These are phyloP conservation scores for Pempheris klunzingeri DNA, from an alignment of 2,797 vertebrate species.

Conservation along the genomic window DNA sequence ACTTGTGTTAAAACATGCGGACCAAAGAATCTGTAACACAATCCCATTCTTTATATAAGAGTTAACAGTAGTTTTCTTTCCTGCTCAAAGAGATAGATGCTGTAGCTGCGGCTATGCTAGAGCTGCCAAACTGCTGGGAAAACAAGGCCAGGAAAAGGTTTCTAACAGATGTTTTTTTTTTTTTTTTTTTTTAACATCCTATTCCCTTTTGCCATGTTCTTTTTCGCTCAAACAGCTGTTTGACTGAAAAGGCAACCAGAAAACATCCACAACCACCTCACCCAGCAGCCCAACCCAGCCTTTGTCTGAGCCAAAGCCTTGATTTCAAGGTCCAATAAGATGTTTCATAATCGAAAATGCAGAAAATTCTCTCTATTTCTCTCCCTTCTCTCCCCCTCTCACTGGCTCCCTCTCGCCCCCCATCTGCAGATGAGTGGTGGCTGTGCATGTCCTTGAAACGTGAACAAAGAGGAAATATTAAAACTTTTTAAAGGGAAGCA, in stretches of 20 bases:
- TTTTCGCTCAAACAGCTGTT: conserved; percentile 28
- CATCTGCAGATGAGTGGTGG: conserved; percentile 58
- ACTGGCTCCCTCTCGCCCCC: conserved; percentile 26
- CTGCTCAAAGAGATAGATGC: conserved; percentile 8
- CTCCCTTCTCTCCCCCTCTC: background rate
- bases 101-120: background rate
- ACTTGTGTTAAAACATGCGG: background rate
- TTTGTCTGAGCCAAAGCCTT: conserved; percentile 32
- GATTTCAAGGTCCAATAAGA: conserved; percentile 56
- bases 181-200: conserved; percentile 15
- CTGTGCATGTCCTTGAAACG: conserved; percentile 76
- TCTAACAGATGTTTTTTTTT: conserved; percentile 18
- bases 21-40: background rate
- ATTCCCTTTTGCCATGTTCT: conserved; percentile 44
- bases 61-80: background rate
- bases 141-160: conserved; percentile 30
- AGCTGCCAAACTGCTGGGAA: conserved; percentile 16
- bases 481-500: conserved; percentile 68
- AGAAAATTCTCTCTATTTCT: conserved; percentile 5
- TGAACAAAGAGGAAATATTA: conserved; percentile 75
- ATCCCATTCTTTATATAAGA: background rate
- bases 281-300: background rate
- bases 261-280: conserved; percentile 14
- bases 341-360: conserved; percentile 62
- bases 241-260: conserved; percentile 34